Conservation (phyloP, 1,140 invertebrate species). For the Tetragonula clypearis region DNA sequence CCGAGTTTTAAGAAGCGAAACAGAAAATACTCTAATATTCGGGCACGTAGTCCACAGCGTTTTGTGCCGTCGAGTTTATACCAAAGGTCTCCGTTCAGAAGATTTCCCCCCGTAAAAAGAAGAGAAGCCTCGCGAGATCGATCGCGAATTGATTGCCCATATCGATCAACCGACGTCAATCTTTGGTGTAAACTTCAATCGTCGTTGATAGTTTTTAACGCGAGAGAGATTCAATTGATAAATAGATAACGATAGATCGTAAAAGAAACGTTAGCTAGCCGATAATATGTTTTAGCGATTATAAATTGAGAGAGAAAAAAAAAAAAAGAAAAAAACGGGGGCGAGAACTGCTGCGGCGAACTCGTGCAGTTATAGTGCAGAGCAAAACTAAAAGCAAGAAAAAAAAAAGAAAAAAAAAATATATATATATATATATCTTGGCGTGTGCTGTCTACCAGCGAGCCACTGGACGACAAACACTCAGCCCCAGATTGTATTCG, state of each 20-base stretch:
- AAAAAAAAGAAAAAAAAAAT: conserved; percentile 54
- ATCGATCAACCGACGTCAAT: background rate
- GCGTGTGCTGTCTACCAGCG: background rate
- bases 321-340: no score
- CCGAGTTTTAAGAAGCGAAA: conserved; percentile 23
- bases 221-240: conserved; percentile 16
- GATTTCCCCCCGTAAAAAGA: background rate
- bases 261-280: conserved; percentile 17
- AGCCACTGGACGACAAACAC: background rate
- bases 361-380: conserved; percentile 24
- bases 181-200: conserved; percentile 31
- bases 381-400: conserved; percentile 39
- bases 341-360: background rate
- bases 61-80: conserved; percentile 28
- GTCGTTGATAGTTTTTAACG: conserved; percentile 39
- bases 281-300: conserved; percentile 36
- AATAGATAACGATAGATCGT: conserved; percentile 36
- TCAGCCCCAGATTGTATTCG: conserved; percentile 34
- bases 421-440: conserved; percentile 31
- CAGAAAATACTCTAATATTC: conserved; percentile 40
- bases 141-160: conserved; percentile 14
- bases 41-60: conserved; percentile 18
- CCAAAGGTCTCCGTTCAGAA: conserved; percentile 28
- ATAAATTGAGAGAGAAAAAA: conserved; percentile 5
- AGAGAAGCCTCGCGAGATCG: background rate